A percentile compares a stretch with the other conserved stretches of the same genome.
phyloP scores from a whole-genome alignment of 2,113 vertebrate genomes.

The Platichthys flesus region DNA sequence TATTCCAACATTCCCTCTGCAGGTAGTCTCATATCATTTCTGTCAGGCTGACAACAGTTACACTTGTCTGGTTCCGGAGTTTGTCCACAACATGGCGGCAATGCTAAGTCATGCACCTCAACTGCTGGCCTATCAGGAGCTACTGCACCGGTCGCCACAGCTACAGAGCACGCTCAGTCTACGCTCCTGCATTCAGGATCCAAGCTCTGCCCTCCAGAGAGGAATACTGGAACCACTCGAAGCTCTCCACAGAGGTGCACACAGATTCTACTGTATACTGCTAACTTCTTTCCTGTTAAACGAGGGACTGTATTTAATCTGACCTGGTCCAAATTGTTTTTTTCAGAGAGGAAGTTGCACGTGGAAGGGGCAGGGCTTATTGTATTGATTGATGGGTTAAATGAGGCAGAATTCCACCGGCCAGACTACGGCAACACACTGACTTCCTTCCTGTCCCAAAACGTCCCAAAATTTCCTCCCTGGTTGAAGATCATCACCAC shows the following conservation, averaged over 20 bases:
- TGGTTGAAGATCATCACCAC: constrained; percentile 98
- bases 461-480: constrained; percentile 92
- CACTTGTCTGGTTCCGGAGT: constrained; percentile 97
- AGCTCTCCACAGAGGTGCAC: constrained; percentile 89
- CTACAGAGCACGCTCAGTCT: constrained; percentile 95
- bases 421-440: constrained; percentile 98
- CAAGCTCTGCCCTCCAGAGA: constrained; percentile 89
- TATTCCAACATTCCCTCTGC: neutral
- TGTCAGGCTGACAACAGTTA: constrained; percentile 98
- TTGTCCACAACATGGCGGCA: constrained; percentile 96
- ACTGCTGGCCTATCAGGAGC: constrained; percentile 89
- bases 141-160: constrained; percentile 91
- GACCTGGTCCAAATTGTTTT: neutral
- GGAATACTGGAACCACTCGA: constrained; percentile 94
- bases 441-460: constrained; percentile 93
- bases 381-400: constrained; percentile 95
- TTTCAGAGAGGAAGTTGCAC: constrained; percentile 91
- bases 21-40: constrained; percentile 98
- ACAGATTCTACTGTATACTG: no score
- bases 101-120: constrained; percentile 92
- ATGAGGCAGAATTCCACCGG: constrained; percentile 99
- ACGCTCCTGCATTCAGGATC: constrained; percentile 96
- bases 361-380: constrained; percentile 92
- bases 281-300: no score
- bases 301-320: no score